Conservation (phyloP, 2,888 invertebrate species). For the Cheilosia urbana region DNA sequence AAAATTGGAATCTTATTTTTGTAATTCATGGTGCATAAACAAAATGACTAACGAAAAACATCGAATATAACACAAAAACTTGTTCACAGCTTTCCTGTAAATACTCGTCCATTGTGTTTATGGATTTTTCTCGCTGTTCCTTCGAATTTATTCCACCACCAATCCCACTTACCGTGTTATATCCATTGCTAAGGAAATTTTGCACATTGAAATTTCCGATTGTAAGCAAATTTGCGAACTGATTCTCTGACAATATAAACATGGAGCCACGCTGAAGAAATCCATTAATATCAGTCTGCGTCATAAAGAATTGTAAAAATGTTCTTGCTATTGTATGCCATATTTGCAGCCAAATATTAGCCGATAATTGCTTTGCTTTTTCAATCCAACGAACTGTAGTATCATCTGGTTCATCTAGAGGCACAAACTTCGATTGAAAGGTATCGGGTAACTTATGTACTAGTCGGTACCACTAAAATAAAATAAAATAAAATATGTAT, state of each 20-base stretch:
- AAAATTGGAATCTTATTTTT: background rate
- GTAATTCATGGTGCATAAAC: background rate
- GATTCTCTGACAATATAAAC: slow-evolving; percentile 95
- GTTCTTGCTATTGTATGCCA: slow-evolving; percentile 94
- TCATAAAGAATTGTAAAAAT: slow-evolving; percentile 95
- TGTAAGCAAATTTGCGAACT: slow-evolving; percentile 86
- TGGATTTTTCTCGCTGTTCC: background rate
- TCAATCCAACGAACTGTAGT: slow-evolving; percentile 82
- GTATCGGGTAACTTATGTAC: slow-evolving; percentile 79
- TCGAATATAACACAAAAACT: too few relatives aligned
- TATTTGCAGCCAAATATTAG: slow-evolving; percentile 91
- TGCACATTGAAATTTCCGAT: slow-evolving; percentile 80
- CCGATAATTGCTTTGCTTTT: slow-evolving; percentile 81
- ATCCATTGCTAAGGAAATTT: slow-evolving; percentile 68
- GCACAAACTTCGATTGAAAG: slow-evolving; percentile 82
- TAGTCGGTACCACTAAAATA: slow-evolving; percentile 82
- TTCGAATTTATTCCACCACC: background rate
- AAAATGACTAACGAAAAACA: too few relatives aligned
- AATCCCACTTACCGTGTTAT: slow-evolving; percentile 77
- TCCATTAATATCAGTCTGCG: slow-evolving; percentile 98
- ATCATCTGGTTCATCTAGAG: slow-evolving; percentile 81
- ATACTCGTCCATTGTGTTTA: too few relatives aligned
- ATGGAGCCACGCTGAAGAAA: slow-evolving; percentile 96
- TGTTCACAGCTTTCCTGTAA: too few relatives aligned
- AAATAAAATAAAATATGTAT: slow-evolving; percentile 6